These are phyloP conservation scores for Bradypodion ventrale DNA, from an alignment of 2,797 vertebrate species.

Conservation along the genomic window DNA sequence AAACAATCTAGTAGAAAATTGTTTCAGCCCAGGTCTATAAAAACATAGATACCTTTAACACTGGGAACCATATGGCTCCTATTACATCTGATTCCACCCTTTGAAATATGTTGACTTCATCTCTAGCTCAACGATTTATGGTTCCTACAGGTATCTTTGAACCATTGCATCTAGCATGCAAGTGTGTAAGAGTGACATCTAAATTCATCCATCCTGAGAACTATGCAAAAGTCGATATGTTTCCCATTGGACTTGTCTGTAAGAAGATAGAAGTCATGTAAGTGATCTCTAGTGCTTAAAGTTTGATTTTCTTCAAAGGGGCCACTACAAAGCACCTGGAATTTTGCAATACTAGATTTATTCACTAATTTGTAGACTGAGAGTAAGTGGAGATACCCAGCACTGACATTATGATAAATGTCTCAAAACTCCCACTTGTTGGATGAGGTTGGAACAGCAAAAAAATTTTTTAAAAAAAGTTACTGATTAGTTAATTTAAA, in stretches of 20 bases:
- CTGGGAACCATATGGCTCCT: no score
- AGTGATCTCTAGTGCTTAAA: neutral
- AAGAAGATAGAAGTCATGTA: constrained; percentile 8
- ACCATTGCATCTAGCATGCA: neutral
- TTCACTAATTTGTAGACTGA: neutral
- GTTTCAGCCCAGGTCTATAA: no score
- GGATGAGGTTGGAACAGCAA: neutral
- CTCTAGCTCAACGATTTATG: neutral
- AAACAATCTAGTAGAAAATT: no score
- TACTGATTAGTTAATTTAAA: no score
- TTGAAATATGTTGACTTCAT: neutral
- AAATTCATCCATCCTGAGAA: neutral
- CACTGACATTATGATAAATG: neutral
- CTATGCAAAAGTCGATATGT: neutral
- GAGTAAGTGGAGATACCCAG: neutral
- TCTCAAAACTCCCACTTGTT: neutral
- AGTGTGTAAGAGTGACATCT: neutral
- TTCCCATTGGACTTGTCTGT: neutral
- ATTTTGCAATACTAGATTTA: neutral
- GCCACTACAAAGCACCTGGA: neutral
- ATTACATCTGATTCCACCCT: no score
- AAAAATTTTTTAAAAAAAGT: neutral
- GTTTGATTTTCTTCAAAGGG: neutral
- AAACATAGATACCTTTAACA: neutral
- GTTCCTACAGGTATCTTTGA: neutral